Evolutionary conservation across 2,113 vertebrate species (phyloP).

Genomic region (Thomomys bottae): DNA sequence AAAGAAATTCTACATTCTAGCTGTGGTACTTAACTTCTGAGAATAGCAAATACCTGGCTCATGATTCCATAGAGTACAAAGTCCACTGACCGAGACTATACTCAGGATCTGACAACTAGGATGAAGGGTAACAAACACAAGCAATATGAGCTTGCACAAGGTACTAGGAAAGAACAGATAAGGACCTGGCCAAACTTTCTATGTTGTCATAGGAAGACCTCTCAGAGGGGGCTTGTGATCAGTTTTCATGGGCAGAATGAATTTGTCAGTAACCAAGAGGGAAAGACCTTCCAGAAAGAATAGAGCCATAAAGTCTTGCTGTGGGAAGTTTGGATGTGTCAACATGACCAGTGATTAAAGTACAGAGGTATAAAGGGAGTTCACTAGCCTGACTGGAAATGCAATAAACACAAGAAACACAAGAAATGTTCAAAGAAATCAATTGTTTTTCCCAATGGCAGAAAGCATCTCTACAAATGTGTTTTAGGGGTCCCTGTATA

Average conservation of each 20-base stretch:
- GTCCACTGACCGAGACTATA: background rate
- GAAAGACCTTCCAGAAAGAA: background rate
- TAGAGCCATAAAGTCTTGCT: no score
- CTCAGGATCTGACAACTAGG: background rate
- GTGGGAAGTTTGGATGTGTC: background rate
- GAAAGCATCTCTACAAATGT: slow-evolving; percentile 14
- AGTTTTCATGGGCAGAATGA: background rate
- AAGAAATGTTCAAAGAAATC: background rate
- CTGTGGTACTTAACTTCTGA: background rate
- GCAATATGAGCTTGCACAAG: background rate
- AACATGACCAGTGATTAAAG: background rate
- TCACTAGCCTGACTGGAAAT: background rate
- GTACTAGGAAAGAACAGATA: background rate
- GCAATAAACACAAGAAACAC: background rate
- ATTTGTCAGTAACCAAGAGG: accelerated
- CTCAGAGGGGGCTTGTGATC: background rate
- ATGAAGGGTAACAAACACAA: background rate
- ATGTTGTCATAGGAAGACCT: background rate
- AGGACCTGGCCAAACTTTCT: background rate
- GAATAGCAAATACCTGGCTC: background rate
- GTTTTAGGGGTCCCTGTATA: background rate
- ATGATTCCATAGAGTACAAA: background rate
- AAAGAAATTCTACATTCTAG: background rate
- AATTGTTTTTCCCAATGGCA: background rate
- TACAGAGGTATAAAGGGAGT: slow-evolving; percentile 5